phyloP scores from a whole-genome alignment of 2,888 invertebrate genomes.

The Meganola albula region DNA sequence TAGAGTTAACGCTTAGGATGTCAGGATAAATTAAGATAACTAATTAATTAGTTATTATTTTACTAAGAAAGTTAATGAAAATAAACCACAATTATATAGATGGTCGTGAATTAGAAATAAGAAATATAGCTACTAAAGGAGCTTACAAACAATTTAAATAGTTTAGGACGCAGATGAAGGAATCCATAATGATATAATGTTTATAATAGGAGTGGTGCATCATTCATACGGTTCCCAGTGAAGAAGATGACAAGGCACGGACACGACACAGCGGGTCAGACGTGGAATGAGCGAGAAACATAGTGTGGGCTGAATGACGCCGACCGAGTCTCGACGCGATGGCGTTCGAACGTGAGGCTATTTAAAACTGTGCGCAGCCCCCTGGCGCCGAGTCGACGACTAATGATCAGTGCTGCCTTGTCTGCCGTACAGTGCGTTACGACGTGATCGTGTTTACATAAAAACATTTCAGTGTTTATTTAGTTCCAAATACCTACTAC shows the following conservation, averaged over 20 bases:
- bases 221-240: constrained; percentile 15
- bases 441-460: constrained; percentile 69
- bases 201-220: too few species aligned
- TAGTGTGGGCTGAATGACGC: constrained; percentile 71
- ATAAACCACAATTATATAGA: too few species aligned
- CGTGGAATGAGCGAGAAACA: constrained; percentile 75
- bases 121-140: too few species aligned
- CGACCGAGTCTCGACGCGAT: constrained; percentile 49
- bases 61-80: too few species aligned
- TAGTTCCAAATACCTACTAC: constrained; percentile 58
- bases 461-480: constrained; percentile 72
- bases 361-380: constrained; percentile 78
- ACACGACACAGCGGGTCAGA: constrained; percentile 28
- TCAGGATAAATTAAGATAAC: too few species aligned
- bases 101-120: too few species aligned
- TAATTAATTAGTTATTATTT: too few species aligned
- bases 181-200: constrained; percentile 64
- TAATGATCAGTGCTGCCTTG: constrained; percentile 76
- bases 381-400: constrained; percentile 73
- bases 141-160: too few species aligned
- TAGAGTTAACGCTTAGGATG: too few species aligned
- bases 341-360: constrained; percentile 70
- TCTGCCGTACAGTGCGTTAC: constrained; percentile 63
- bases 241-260: constrained; percentile 27
- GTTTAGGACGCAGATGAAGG: constrained; percentile 58